phyloP scores from a whole-genome alignment of 2,113 vertebrate genomes.

The Strix uralensis region DNA sequence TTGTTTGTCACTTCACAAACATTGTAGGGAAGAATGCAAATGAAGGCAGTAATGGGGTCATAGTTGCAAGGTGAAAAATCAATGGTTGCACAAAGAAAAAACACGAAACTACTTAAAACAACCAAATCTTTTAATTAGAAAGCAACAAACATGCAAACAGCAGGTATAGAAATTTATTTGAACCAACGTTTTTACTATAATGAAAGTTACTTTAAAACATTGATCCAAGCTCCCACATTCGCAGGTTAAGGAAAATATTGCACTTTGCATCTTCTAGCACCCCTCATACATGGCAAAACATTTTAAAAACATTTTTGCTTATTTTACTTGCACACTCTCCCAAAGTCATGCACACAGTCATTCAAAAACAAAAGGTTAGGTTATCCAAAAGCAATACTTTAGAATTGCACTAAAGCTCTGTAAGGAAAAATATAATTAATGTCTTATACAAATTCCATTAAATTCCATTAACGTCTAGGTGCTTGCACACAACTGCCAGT shows the following conservation, averaged over 20 bases:
- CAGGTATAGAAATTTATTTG: constrained; percentile 86
- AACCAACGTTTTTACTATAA: constrained; percentile 83
- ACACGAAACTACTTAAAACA: constrained; percentile 66
- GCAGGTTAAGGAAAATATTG: constrained; percentile 90
- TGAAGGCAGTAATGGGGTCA: neutral
- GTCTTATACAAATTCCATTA: constrained; percentile 88
- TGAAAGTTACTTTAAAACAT: constrained; percentile 85
- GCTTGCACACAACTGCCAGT: constrained; percentile 71
- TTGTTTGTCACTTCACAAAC: neutral
- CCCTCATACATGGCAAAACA: constrained; percentile 74
- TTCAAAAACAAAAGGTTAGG: constrained; percentile 83
- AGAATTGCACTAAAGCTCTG: constrained; percentile 89
- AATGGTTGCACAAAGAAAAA: constrained; percentile 13
- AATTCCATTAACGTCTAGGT: constrained; percentile 80
- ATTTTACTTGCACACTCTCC: constrained; percentile 77
- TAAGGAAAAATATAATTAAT: constrained; percentile 91
- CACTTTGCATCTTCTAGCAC: constrained; percentile 84
- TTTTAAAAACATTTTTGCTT: constrained; percentile 74
- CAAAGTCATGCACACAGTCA: constrained; percentile 78
- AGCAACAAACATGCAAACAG: constrained; percentile 88
- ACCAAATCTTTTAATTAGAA: constrained; percentile 86
- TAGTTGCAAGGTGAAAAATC: neutral
- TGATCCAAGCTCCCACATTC: constrained; percentile 80
- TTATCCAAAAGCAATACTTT: constrained; percentile 83
- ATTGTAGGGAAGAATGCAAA: neutral